Conservation (phyloP, 2,113 vertebrate genomes). For the Chaetorhynchus papuensis region DNA sequence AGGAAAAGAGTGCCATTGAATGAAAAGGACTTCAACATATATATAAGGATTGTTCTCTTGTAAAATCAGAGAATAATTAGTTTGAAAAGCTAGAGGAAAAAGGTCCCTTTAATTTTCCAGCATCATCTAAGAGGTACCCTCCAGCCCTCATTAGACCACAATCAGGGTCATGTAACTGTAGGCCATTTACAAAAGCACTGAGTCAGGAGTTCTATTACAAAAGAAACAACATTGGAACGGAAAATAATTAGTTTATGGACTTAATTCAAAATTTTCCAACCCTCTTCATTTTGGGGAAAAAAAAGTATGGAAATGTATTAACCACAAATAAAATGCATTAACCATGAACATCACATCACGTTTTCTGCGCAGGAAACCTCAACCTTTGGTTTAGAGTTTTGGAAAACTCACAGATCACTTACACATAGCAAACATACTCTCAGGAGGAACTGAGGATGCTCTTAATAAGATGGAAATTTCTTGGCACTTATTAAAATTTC, state of each 20-base stretch:
- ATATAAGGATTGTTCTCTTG: not conserved
- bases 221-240: not conserved
- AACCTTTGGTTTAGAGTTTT: not conserved
- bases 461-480: not conserved
- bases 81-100: not conserved
- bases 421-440: rapidly evolving
- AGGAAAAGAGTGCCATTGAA: not conserved
- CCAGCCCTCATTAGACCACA: not conserved
- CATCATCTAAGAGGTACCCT: not conserved
- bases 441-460: not conserved
- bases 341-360: not conserved
- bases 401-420: not conserved
- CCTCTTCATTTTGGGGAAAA: not conserved
- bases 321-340: not conserved
- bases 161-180: not conserved
- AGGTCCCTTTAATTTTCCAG: not conserved
- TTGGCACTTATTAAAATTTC: not conserved
- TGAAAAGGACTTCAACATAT: not conserved
- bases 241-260: slow-evolving; percentile 36
- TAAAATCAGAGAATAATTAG: not conserved
- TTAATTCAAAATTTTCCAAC: not conserved
- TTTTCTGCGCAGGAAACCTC: not conserved
- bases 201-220: not conserved
- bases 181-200: not conserved
- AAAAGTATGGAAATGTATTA: not conserved